A percentile compares a stretch with the other conserved stretches of the same genome.
These are phyloP conservation scores for Plemyria rubiginata DNA, from an alignment of 2,888 invertebrate species.

Conservation along the genomic window DNA sequence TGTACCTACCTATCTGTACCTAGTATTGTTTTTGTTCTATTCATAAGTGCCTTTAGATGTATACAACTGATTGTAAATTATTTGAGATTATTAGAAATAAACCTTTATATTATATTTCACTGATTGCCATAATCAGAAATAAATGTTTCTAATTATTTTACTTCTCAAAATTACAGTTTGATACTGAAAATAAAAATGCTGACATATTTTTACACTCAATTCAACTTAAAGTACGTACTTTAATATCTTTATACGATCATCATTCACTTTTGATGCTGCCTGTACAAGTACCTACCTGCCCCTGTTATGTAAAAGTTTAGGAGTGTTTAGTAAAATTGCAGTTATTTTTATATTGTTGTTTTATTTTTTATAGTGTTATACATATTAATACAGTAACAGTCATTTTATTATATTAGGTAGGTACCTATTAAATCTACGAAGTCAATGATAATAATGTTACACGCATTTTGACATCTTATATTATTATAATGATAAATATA, in stretches of 20 bases:
- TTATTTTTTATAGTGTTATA: constrained; percentile 61
- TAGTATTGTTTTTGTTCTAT: no score
- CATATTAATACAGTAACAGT: constrained; percentile 71
- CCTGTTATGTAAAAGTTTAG: constrained; percentile 11
- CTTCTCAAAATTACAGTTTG: no score
- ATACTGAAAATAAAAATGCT: no score
- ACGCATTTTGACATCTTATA: constrained; percentile 19
- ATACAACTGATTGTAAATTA: no score
- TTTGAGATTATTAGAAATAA: no score
- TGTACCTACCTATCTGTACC: no score
- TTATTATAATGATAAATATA: constrained; percentile 16
- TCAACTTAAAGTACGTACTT: no score
- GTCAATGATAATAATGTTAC: constrained; percentile 44
- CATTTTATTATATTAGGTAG: constrained; percentile 59
- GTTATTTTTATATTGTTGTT: constrained; percentile 58
- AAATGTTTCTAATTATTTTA: no score
- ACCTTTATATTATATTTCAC: no score
- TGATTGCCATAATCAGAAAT: no score
- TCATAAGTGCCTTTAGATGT: no score
- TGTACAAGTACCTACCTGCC: background rate
- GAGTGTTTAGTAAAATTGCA: constrained; percentile 43
- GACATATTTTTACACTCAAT: no score
- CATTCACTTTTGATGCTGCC: background rate
- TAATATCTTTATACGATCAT: background rate
- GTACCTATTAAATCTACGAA: constrained; percentile 49